These are phyloP conservation scores for Ridgeia piscesae DNA, from an alignment of 1,140 invertebrate species.

Conservation along the genomic window DNA sequence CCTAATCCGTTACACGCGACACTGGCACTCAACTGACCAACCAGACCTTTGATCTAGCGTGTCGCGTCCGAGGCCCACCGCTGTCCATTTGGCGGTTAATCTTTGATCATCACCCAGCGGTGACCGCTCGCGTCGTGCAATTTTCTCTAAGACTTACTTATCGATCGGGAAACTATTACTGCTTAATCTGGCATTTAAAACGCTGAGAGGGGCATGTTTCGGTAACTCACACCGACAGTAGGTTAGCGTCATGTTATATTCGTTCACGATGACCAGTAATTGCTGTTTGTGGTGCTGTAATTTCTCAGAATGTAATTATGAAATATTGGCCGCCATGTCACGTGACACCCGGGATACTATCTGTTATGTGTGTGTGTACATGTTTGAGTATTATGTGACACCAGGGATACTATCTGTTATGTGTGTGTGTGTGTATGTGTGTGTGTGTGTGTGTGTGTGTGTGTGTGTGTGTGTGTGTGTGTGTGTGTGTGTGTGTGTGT, in stretches of 20 bases:
- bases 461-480: too few species aligned
- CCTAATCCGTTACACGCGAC: neutral
- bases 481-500: too few species aligned
- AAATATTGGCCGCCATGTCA: too few species aligned
- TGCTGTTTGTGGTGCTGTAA: neutral
- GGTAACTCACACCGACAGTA: too few species aligned
- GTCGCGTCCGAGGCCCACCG: neutral
- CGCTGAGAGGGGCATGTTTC: neutral
- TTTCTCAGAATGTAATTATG: too few species aligned
- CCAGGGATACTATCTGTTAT: too few species aligned
- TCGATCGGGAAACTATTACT: neutral
- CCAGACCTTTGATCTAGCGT: neutral
- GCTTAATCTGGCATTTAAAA: neutral
- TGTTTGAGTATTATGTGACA: too few species aligned
- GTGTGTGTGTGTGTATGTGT: too few species aligned
- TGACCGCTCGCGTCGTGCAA: neutral
- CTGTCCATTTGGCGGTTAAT: neutral
- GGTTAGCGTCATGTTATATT: too few species aligned
- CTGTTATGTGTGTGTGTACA: too few species aligned
- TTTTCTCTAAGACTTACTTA: neutral
- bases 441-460: too few species aligned
- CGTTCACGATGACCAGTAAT: neutral
- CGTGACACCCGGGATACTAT: too few species aligned
- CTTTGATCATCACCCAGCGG: neutral
- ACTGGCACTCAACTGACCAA: neutral